Evolutionary conservation across 2,113 vertebrate genomes (phyloP).

Genomic region (Bubalus kerabau): DNA sequence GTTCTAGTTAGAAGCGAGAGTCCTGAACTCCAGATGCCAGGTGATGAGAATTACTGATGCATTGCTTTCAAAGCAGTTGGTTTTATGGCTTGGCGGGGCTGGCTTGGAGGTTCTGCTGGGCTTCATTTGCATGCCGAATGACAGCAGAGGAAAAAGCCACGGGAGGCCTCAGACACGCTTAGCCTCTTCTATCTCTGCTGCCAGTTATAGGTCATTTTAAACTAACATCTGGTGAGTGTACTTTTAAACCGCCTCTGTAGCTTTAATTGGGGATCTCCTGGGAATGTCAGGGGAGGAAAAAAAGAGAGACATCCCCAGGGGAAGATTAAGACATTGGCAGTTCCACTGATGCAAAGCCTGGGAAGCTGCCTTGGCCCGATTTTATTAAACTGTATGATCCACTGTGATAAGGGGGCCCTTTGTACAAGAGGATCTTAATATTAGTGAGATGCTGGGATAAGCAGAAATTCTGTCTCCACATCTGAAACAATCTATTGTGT

Average conservation of each 20-base stretch:
- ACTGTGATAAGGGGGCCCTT: background rate
- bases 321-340: conserved; percentile 73
- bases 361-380: conserved; percentile 77
- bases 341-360: conserved; percentile 66
- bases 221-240: conserved; percentile 53
- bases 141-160: conserved; percentile 5
- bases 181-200: conserved; percentile 28
- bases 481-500: accelerated
- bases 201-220: conserved; percentile 40
- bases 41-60: conserved; percentile 49
- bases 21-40: conserved; percentile 59
- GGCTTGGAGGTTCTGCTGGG: conserved; percentile 42
- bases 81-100: conserved; percentile 55
- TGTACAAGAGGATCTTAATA: background rate
- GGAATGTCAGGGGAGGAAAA: conserved; percentile 52
- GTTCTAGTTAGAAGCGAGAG: conserved; percentile 42
- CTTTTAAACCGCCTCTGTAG: conserved; percentile 56
- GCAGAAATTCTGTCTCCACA: background rate
- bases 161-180: background rate
- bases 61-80: conserved; percentile 58
- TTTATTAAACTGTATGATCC: background rate
- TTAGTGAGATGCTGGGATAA: background rate
- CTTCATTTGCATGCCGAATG: conserved; percentile 45
- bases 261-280: conserved; percentile 68
- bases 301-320: conserved; percentile 53